A percentile compares a stretch with the other conserved stretches of the same genome.
Evolutionary conservation across 2,113 vertebrate species (phyloP).

Genomic region (Hoplias malabaricus): DNA sequence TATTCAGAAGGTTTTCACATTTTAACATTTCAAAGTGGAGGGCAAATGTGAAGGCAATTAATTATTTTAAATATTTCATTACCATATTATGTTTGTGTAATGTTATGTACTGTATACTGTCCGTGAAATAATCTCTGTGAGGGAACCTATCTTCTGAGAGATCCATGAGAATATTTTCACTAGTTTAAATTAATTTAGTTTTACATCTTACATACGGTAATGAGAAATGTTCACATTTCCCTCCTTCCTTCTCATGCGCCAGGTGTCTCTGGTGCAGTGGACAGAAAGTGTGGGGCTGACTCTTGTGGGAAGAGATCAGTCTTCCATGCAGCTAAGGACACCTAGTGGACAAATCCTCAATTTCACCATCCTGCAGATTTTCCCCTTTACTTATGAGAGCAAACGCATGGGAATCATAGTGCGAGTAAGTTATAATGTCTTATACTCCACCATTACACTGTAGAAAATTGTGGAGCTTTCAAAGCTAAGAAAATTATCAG

Average conservation of each 20-base stretch:
- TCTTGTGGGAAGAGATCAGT: conserved; percentile 93
- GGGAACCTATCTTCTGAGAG: no score
- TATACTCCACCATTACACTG: background rate
- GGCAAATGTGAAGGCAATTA: no score
- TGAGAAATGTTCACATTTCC: background rate
- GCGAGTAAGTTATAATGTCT: conserved; percentile 74
- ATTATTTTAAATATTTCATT: no score
- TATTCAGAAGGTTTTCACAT: no score
- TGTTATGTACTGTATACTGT: no score
- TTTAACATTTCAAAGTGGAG: no score
- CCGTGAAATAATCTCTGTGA: no score
- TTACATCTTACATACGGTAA: background rate
- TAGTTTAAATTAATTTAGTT: no score
- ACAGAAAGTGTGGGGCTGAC: conserved; percentile 95
- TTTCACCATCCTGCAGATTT: conserved; percentile 96
- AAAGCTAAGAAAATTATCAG: background rate
- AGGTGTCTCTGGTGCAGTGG: conserved; percentile 99
- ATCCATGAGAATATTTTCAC: no score
- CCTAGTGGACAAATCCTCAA: conserved; percentile 96
- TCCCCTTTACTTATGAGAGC: conserved; percentile 98
- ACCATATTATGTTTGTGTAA: no score
- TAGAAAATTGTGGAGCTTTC: background rate
- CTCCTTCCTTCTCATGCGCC: conserved; percentile 9
- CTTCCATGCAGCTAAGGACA: conserved; percentile 97
- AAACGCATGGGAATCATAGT: conserved; percentile 98